A percentile compares a stretch with the other conserved stretches of the same genome.
Conservation (phyloP, 1,140 invertebrate species). For the Listronotus oregonensis region DNA sequence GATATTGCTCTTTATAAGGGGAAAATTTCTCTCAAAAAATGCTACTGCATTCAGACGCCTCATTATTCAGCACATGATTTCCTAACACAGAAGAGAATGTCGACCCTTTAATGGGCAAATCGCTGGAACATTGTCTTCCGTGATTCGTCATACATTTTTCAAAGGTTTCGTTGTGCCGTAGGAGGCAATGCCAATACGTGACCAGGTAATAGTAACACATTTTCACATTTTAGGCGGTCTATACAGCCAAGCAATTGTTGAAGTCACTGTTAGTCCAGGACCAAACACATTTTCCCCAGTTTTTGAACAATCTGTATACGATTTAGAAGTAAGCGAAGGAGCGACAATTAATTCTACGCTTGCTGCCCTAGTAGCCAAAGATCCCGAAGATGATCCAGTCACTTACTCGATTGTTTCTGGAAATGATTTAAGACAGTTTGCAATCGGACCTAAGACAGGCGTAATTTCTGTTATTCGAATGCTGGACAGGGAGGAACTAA, state of each 20-base stretch:
- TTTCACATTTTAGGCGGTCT: constrained; percentile 61
- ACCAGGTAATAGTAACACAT: no score
- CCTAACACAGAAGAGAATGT: no score
- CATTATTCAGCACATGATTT: no score
- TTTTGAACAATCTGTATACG: constrained; percentile 79
- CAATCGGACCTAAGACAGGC: constrained; percentile 80
- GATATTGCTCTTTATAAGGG: no score
- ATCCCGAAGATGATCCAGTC: constrained; percentile 87
- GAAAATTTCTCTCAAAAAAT: no score
- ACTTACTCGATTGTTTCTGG: constrained; percentile 84
- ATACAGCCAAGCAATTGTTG: constrained; percentile 80
- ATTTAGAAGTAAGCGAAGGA: constrained; percentile 85
- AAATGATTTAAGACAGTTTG: constrained; percentile 84
- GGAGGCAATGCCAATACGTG: no score
- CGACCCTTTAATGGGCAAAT: no score
- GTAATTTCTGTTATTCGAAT: constrained; percentile 81
- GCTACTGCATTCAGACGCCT: no score
- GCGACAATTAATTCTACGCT: constrained; percentile 85
- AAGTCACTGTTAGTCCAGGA: constrained; percentile 78
- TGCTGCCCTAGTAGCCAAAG: constrained; percentile 72
- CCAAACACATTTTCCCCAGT: constrained; percentile 84
- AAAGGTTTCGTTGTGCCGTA: no score
- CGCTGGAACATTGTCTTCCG: no score
- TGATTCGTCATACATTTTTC: no score
- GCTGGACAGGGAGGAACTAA: constrained; percentile 84